phyloP scores from a whole-genome alignment of 1,140 invertebrate genomes.

The Antheraea mylitta region DNA sequence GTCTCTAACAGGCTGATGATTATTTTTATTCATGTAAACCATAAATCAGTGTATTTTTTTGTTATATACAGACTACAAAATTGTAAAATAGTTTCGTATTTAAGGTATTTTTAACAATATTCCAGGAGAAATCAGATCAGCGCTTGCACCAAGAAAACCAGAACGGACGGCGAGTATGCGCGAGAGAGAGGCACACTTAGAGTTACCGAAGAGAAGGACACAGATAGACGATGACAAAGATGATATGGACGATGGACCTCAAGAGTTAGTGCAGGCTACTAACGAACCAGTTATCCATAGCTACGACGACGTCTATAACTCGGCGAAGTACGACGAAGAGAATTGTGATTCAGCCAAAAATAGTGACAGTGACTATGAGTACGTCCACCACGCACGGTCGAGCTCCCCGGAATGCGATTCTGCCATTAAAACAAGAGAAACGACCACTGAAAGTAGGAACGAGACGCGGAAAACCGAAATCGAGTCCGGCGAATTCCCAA shows the following conservation, averaged over 20 bases:
- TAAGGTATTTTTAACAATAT: constrained; percentile 23
- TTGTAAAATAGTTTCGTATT: constrained; percentile 1
- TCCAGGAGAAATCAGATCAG: constrained; percentile 87
- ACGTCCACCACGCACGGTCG: constrained; percentile 79
- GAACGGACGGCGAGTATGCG: constrained; percentile 90
- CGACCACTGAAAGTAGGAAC: constrained; percentile 39
- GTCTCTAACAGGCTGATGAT: too few relatives aligned
- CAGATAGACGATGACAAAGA: constrained; percentile 65
- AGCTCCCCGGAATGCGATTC: constrained; percentile 83
- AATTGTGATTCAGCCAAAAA: constrained; percentile 70
- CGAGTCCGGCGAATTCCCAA: constrained; percentile 52
- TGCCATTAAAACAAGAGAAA: constrained; percentile 67
- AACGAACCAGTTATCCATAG: constrained; percentile 69
- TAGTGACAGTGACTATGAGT: constrained; percentile 83
- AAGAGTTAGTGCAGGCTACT: constrained; percentile 64
- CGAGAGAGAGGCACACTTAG: constrained; percentile 83
- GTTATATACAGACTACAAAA: too few relatives aligned
- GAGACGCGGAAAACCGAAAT: constrained; percentile 43
- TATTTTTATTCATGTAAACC: too few relatives aligned
- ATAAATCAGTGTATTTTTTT: too few relatives aligned
- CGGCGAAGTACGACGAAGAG: constrained; percentile 71
- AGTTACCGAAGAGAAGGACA: constrained; percentile 79
- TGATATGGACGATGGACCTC: constrained; percentile 58
- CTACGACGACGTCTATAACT: constrained; percentile 75
- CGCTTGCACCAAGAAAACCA: constrained; percentile 87